These are phyloP conservation scores for Ashinkailepas kermadecensis DNA, from an alignment of 2,888 invertebrate genomes.

Conservation along the genomic window DNA sequence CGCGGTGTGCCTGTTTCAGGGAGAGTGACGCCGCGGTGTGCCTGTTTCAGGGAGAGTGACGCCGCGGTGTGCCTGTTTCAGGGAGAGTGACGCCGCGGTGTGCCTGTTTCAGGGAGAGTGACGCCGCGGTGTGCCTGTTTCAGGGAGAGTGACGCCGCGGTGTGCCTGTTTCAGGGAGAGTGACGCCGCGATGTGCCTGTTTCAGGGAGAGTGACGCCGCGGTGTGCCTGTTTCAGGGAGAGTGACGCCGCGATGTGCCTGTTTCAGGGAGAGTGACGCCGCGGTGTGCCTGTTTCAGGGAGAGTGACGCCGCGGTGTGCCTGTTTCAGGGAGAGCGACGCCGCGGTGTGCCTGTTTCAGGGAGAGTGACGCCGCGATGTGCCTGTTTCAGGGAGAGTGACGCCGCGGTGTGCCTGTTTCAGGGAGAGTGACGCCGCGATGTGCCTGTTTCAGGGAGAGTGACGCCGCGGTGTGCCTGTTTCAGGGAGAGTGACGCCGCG, in stretches of 20 bases:
- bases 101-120: slow-evolving; percentile 67
- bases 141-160: slow-evolving; percentile 57
- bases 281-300: too few species aligned
- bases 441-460: too few species aligned
- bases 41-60: slow-evolving; percentile 67
- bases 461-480: too few species aligned
- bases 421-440: slow-evolving; percentile 42
- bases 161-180: slow-evolving; percentile 65
- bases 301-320: too few species aligned
- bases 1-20: slow-evolving; percentile 51
- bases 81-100: slow-evolving; percentile 56
- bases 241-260: too few species aligned
- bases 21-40: slow-evolving; percentile 53
- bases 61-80: slow-evolving; percentile 48
- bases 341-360: too few species aligned
- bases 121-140: slow-evolving; percentile 46
- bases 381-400: too few species aligned
- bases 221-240: too few species aligned
- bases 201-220: slow-evolving; percentile 81
- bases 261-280: too few species aligned
- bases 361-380: too few species aligned
- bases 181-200: slow-evolving; percentile 40
- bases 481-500: too few species aligned
- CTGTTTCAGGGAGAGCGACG: too few species aligned
- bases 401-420: background rate